Percentiles rank a stretch among this genome's conserved stretches.
Evolutionary conservation across 23 tunicate species (phyloP).

Genomic region (Ciona savignyi): DNA sequence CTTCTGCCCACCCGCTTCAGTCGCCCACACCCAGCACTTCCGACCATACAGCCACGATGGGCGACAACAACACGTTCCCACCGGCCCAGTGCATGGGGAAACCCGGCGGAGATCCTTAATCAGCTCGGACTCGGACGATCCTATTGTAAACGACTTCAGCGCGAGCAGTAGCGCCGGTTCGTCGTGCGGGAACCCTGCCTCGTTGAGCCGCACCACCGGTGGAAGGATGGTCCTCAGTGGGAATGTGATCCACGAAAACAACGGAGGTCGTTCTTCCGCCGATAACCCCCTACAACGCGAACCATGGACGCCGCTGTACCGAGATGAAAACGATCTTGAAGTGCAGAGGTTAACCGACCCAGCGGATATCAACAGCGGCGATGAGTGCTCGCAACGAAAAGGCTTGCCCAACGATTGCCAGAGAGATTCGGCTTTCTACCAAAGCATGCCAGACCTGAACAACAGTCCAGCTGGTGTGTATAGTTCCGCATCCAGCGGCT

Average conservation of each 20-base stretch:
- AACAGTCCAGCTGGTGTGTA: conserved; percentile 8
- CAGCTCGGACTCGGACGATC: conserved; percentile 82
- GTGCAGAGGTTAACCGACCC: conserved; percentile 49
- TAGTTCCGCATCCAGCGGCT: conserved; percentile 41
- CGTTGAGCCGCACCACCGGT: conserved; percentile 13
- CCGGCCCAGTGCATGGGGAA: conserved; percentile 2
- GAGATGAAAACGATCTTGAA: conserved; percentile 68
- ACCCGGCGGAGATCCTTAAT: conserved; percentile 26
- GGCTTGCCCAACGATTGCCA: conserved; percentile 5
- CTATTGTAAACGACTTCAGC: conserved; percentile 72
- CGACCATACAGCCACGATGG: conserved; percentile 9
- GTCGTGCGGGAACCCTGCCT: conserved; percentile 33
- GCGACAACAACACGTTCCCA: conserved; percentile 1
- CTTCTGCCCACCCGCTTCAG: neutral
- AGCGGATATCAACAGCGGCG: conserved; percentile 1
- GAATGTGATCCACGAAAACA: conserved; percentile 5
- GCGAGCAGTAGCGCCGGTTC: conserved; percentile 80
- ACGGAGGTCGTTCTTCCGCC: neutral
- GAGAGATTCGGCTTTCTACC: conserved; percentile 74
- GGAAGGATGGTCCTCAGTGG: neutral
- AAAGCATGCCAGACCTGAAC: conserved; percentile 44
- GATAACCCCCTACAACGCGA: conserved; percentile 6
- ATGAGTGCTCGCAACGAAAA: conserved; percentile 8
- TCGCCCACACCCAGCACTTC: conserved; percentile 3
- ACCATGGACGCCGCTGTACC: conserved; percentile 16